Conservation (phyloP, 2,888 invertebrate species). For the Girardia tigrina region DNA sequence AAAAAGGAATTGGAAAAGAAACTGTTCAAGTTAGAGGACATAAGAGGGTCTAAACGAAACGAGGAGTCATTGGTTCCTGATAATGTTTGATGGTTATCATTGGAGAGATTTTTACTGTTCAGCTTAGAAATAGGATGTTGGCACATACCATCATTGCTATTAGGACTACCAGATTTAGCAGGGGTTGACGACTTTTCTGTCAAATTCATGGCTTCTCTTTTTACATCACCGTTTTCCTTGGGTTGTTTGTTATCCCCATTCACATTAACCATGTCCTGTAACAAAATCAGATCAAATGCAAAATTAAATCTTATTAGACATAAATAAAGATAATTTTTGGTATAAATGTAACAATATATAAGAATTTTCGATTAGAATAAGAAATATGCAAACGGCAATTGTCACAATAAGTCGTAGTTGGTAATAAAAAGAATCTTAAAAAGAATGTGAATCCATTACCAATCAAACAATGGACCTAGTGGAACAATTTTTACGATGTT, state of each 20-base stretch:
- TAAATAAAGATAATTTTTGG: not conserved
- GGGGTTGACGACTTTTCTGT: conserved; percentile 31
- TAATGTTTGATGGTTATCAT: not conserved
- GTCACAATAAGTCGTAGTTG: not conserved
- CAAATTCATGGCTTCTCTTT: conserved; percentile 26
- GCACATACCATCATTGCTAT: conserved; percentile 28
- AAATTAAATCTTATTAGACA: not conserved
- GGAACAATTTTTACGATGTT: too few species aligned
- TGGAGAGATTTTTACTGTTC: conserved; percentile 19
- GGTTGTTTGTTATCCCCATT: conserved; percentile 33
- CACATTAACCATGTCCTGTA: conserved; percentile 12
- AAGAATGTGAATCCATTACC: too few species aligned
- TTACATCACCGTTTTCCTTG: conserved; percentile 33
- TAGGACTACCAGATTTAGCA: conserved; percentile 32
- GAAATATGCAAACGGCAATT: not conserved
- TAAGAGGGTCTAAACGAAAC: not conserved
- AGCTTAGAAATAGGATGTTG: conserved; percentile 21
- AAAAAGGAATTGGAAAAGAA: conserved; percentile 3
- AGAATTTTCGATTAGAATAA: not conserved
- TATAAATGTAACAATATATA: too few species aligned
- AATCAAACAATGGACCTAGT: too few species aligned
- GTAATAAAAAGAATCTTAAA: too few species aligned
- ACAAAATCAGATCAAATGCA: not conserved
- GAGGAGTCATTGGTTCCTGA: not conserved
- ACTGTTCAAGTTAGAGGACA: not conserved